phyloP scores from a whole-genome alignment of 2,113 vertebrate genomes.

The Isurus oxyrinchus region DNA sequence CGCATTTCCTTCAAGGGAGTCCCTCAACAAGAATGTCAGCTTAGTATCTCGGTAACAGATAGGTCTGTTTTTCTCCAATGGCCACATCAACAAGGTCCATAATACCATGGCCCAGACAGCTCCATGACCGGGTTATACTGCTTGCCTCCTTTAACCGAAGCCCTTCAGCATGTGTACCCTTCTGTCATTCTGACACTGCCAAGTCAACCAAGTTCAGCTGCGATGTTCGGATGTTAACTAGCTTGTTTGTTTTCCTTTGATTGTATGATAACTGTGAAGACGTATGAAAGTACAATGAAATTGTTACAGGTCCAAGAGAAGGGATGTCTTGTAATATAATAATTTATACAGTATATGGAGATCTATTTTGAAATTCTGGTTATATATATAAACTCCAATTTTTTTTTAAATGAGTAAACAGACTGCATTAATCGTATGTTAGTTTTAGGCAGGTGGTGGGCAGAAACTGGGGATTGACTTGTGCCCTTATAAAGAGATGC shows the following conservation, averaged over 20 bases:
- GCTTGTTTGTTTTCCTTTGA: conserved; percentile 79
- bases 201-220: conserved; percentile 90
- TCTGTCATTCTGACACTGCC: conserved; percentile 90
- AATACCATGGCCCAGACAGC: conserved; percentile 88
- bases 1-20: conserved; percentile 93
- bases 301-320: too few relatives aligned
- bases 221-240: conserved; percentile 84
- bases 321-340: too few relatives aligned
- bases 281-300: conserved; percentile 68
- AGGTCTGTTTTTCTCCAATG: conserved; percentile 83
- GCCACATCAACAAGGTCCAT: conserved; percentile 86
- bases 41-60: conserved; percentile 91
- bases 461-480: too few relatives aligned
- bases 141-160: conserved; percentile 88
- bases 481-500: too few relatives aligned
- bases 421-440: too few relatives aligned
- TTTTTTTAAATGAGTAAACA: too few relatives aligned
- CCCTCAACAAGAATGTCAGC: conserved; percentile 71
- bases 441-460: too few relatives aligned
- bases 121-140: conserved; percentile 88
- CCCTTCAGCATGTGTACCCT: conserved; percentile 82
- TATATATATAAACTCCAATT: too few relatives aligned
- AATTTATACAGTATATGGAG: too few relatives aligned
- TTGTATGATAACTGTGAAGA: conserved; percentile 86
- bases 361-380: too few relatives aligned